Evolutionary conservation across 1,140 invertebrate genomes (phyloP), one percentile per base, ranked within the genome.

Genomic region (Procambarus clarkii): DNA sequence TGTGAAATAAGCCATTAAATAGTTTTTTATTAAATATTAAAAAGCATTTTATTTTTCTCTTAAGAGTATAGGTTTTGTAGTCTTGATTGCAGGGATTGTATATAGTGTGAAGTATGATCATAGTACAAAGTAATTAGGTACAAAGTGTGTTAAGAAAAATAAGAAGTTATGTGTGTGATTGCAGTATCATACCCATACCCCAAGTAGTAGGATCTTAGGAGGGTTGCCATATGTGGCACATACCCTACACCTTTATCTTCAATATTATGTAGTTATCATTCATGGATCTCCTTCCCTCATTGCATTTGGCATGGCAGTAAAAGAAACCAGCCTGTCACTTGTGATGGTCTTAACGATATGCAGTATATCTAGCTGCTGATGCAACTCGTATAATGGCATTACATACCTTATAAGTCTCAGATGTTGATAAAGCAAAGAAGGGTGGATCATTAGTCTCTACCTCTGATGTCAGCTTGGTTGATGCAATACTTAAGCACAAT

Each of bases 51-150:
- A 5, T 69, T 18, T 69, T 5, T 13, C 64, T 69, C 21, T 69
- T 18, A 18, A 69, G 21, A 69, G 64, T 69, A 18, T 21, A 18
- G 21, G 64, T 5, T 69, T 69, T 18, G 15, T 74, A 74, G 24
- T 74, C 69, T 34, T 74, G 7, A 74, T 5, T 34, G 8, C 69
- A 74, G 69, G 69, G 69, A 74, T 74, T 74, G 24, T 74, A 34
- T 44, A 34, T 34, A 74, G 64, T 69, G 34, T 18, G 60, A 64
- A 21, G 18, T 21, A 64, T 18, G 21, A 21, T 64, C 18, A 74
- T 74, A 74, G 69, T 74, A 74, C 69, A 74, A 34, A 74, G 8
- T 74, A 74, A 21, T 74, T 74, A 21, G 21, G 60, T 64, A 64
- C 60, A 64, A 64, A 64, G 60, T 64, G 60, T 64, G 60, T 18